A percentile compares a stretch with the other conserved stretches of the same genome.
Evolutionary conservation across 2,888 invertebrate genomes (phyloP).

Genomic region (Drosophila fungiperda): DNA sequence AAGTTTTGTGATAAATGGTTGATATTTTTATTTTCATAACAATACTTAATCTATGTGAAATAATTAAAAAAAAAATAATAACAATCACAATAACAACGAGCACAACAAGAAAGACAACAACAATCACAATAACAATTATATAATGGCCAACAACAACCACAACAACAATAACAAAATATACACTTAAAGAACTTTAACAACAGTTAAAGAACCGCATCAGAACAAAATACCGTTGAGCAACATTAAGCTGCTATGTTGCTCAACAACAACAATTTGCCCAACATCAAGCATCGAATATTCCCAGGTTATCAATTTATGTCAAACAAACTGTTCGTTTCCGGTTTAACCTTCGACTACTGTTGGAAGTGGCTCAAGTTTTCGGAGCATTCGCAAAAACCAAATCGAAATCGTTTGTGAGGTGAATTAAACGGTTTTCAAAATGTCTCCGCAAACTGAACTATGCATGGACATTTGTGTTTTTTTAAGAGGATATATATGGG

Average conservation of each 20-base stretch:
- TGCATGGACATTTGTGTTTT: constrained; percentile 75
- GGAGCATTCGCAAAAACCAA: constrained; percentile 12
- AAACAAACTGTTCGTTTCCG: constrained; percentile 28
- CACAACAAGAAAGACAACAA: constrained; percentile 1
- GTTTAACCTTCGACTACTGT: constrained; percentile 38
- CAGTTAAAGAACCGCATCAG: constrained; percentile 14
- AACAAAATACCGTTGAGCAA: too few relatives aligned
- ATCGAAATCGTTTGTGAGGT: constrained; percentile 55
- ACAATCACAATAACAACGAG: constrained; percentile 9
- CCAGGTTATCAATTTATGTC: neutral
- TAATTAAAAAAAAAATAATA: neutral
- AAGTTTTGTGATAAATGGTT: neutral
- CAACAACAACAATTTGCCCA: constrained; percentile 12
- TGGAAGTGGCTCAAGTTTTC: constrained; percentile 30
- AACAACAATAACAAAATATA: neutral
- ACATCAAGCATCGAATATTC: constrained; percentile 14
- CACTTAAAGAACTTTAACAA: constrained; percentile 8
- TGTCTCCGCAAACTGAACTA: constrained; percentile 66
- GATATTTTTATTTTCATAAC: too few relatives aligned
- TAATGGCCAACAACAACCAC: neutral
- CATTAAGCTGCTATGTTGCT: too few relatives aligned
- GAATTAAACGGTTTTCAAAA: constrained; percentile 70
- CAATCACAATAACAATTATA: constrained; percentile 4
- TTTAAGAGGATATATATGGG: too few relatives aligned
- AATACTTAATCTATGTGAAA: too few relatives aligned